Evolutionary conservation across 2,888 invertebrate species (phyloP), one percentile per base, ranked within the genome.

Genomic region (Cheilosia scutellata): DNA sequence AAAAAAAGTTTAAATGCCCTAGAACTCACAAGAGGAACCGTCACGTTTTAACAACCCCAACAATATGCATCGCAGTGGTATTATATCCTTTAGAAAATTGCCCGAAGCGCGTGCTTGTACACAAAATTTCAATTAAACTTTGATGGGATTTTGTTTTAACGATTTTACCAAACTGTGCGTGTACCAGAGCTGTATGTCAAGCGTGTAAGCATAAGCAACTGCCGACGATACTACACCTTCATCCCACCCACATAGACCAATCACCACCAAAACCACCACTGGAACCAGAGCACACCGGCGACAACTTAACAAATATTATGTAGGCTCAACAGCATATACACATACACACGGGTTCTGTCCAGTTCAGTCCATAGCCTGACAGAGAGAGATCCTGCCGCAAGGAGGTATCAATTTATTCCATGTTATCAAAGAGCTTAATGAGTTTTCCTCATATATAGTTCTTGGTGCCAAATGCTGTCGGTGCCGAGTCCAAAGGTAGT

Each of bases 371-470:
- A 37, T 37, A 37, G 37, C 11, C 13, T 20, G 20, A 49, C 63
- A 65, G 58, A 51, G 65, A 68, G 53, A 68, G 53, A 72, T 86
- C 71, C 80, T 76, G 80, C 76, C 76, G 82, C 71, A 82, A 86
- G 82, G 82, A 72, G 76, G 86, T 72, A 86, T 86, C 86, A 86
- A 86, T 86, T 80, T 86, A 86, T 86, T 86, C 62, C 75, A 77
- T 72, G 76, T 86, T 82, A 86, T 86, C 86, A 82, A 86, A 76
- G 76, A 71, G 66, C 86, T 71, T 86, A 86, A 86, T 86, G 86
- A 86, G 86, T 86, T 86, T 86, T 63, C 60, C 27, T 68, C 62
- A 66, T 65, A 42, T 37, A 16, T 4, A 66, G 49, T 68, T 72
- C 57, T 63, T 25, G 29, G 42, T 20, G 25, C 51, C 11, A 42